These are phyloP conservation scores for Synanceia verrucosa DNA, from an alignment of 2,797 vertebrate species.

Conservation along the genomic window DNA sequence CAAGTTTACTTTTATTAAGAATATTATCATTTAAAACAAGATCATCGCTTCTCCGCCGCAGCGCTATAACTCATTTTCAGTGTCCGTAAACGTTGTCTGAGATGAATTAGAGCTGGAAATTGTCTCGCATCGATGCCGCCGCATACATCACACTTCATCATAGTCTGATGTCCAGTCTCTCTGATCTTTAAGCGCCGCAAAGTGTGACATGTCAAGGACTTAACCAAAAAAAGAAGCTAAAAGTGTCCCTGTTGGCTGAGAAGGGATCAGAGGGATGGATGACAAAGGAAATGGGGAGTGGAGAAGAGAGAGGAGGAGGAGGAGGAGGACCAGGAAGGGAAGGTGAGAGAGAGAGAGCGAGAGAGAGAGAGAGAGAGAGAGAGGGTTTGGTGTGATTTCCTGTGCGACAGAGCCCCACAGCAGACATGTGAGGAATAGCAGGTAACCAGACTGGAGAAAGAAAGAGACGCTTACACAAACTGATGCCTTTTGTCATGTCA, in stretches of 20 bases:
- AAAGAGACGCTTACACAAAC: constrained; percentile 15
- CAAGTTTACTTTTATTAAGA: neutral
- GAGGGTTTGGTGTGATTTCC: constrained; percentile 71
- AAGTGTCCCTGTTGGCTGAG: constrained; percentile 45
- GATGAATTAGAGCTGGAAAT: constrained; percentile 27
- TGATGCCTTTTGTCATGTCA: constrained; percentile 33
- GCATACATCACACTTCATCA: constrained; percentile 49
- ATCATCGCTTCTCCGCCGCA: constrained; percentile 6
- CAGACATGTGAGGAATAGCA: constrained; percentile 82
- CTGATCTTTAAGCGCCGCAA: constrained; percentile 40
- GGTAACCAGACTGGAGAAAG: constrained; percentile 35
- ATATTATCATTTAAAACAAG: neutral
- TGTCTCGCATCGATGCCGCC: constrained; percentile 18
- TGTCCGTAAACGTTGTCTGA: constrained; percentile 15
- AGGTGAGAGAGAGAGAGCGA: constrained; percentile 19
- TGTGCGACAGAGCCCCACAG: constrained; percentile 85
- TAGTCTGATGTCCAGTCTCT: constrained; percentile 35
- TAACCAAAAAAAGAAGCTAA: constrained; percentile 28
- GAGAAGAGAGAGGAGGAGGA: constrained; percentile 29
- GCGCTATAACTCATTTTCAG: constrained; percentile 3
- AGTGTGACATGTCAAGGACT: constrained; percentile 65
- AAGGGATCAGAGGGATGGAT: constrained; percentile 59
- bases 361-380: constrained; percentile 36
- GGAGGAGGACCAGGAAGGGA: constrained; percentile 24
- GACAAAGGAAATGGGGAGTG: constrained; percentile 65